These are phyloP conservation scores for Enteromius treurensis DNA, from an alignment of 2,797 vertebrate genomes.

Conservation along the genomic window DNA sequence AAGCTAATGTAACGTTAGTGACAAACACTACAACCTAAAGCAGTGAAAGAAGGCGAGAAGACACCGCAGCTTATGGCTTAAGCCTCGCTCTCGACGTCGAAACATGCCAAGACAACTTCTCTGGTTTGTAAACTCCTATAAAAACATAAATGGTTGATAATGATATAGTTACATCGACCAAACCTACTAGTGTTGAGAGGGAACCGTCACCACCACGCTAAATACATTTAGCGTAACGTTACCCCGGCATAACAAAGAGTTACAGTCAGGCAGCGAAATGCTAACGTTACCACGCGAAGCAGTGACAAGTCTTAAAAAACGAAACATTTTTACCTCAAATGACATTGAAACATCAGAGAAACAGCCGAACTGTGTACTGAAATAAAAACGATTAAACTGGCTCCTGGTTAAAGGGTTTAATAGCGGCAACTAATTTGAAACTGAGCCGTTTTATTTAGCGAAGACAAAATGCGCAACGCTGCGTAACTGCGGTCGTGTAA, in stretches of 20 bases:
- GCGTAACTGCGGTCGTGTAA: constrained; percentile 13
- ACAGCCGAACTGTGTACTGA: neutral
- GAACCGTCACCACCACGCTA: neutral
- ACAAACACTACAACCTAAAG: neutral
- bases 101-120: neutral
- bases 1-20: neutral
- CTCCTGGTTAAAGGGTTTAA: neutral
- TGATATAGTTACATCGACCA: neutral
- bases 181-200: no score
- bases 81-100: constrained; percentile 4
- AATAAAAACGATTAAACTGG: no score
- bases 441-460: neutral
- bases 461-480: constrained; percentile 39
- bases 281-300: constrained; percentile 8
- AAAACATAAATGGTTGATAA: neutral
- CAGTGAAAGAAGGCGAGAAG: neutral
- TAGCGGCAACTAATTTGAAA: neutral
- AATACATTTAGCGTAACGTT: no score
- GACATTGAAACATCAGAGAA: neutral
- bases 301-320: neutral
- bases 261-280: constrained; percentile 17
- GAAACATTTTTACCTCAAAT: neutral
- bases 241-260: constrained; percentile 38
- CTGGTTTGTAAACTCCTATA: neutral
- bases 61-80: constrained; percentile 16